phyloP scores from a whole-genome alignment of 2,888 invertebrate genomes.

The Lithophane socia region DNA sequence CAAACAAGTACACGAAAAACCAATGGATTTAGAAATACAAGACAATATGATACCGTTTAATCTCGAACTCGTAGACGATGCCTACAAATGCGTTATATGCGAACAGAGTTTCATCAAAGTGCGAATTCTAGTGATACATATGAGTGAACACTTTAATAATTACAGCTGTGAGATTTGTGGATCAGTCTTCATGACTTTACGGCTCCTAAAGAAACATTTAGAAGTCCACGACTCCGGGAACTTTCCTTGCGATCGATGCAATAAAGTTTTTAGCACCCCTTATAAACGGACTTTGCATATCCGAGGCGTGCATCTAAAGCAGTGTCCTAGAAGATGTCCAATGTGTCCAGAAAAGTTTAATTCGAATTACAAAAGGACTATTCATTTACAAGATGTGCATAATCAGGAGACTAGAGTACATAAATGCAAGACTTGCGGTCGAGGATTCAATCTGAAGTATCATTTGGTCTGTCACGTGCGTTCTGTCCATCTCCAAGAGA shows the following conservation, averaged over 20 bases:
- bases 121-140: constrained; percentile 85
- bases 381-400: constrained; percentile 87
- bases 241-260: constrained; percentile 84
- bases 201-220: constrained; percentile 85
- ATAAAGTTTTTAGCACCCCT: constrained; percentile 84
- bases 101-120: constrained; percentile 84
- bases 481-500: constrained; percentile 86
- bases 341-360: constrained; percentile 87
- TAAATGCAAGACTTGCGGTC: constrained; percentile 85
- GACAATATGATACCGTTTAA: constrained; percentile 87
- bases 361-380: constrained; percentile 85
- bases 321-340: constrained; percentile 83
- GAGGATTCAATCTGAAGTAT: constrained; percentile 85
- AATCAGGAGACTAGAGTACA: constrained; percentile 86
- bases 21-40: constrained; percentile 81
- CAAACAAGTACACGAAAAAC: constrained; percentile 80
- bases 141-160: constrained; percentile 88
- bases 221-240: constrained; percentile 87
- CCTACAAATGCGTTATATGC: constrained; percentile 84
- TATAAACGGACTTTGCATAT: constrained; percentile 84
- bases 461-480: constrained; percentile 85
- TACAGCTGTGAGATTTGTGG: constrained; percentile 88
- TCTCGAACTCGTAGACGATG: constrained; percentile 75
- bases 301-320: constrained; percentile 85
- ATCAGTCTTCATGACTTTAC: constrained; percentile 85